These are phyloP conservation scores for Lamproptera curius DNA, from an alignment of 2,888 invertebrate genomes.

Conservation along the genomic window DNA sequence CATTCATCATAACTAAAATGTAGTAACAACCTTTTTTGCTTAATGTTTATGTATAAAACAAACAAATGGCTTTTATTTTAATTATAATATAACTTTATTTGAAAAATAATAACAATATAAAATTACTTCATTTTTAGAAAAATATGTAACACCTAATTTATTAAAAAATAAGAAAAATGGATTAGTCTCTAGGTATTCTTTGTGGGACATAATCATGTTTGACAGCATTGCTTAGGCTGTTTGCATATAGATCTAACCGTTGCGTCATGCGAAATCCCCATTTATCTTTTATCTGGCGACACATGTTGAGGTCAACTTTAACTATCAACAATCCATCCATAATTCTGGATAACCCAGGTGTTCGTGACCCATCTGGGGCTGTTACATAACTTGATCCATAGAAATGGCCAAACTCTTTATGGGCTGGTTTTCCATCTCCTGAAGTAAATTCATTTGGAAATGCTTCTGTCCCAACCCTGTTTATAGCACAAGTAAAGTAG, in stretches of 20 bases:
- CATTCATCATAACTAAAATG: too few relatives aligned
- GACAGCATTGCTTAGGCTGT: slow-evolving; percentile 76
- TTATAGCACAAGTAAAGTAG: slow-evolving; percentile 95
- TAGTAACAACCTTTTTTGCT: too few relatives aligned
- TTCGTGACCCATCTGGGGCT: slow-evolving; percentile 95
- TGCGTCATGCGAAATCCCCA: slow-evolving; percentile 99
- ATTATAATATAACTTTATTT: too few relatives aligned
- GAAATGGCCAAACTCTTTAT: slow-evolving; percentile 96
- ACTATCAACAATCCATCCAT: slow-evolving; percentile 92
- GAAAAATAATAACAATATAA: too few relatives aligned
- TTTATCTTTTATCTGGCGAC: slow-evolving; percentile 94
- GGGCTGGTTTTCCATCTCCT: slow-evolving; percentile 84
- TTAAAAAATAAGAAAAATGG: too few relatives aligned
- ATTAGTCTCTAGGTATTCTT: slow-evolving; percentile 30
- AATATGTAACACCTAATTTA: too few relatives aligned
- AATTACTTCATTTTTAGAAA: too few relatives aligned
- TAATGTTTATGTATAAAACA: too few relatives aligned
- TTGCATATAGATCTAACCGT: slow-evolving; percentile 93
- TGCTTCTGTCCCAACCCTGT: slow-evolving; percentile 94
- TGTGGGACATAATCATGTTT: slow-evolving; percentile 54
- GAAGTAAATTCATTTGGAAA: slow-evolving; percentile 81
- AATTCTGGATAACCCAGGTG: slow-evolving; percentile 89
- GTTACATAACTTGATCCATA: slow-evolving; percentile 98
- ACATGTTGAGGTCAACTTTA: slow-evolving; percentile 95
- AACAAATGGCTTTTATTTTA: too few relatives aligned